Percentiles rank a stretch among this genome's conserved stretches.
Conservation (phyloP, 1,140 invertebrate genomes). For the Drosophila eugracilis region DNA sequence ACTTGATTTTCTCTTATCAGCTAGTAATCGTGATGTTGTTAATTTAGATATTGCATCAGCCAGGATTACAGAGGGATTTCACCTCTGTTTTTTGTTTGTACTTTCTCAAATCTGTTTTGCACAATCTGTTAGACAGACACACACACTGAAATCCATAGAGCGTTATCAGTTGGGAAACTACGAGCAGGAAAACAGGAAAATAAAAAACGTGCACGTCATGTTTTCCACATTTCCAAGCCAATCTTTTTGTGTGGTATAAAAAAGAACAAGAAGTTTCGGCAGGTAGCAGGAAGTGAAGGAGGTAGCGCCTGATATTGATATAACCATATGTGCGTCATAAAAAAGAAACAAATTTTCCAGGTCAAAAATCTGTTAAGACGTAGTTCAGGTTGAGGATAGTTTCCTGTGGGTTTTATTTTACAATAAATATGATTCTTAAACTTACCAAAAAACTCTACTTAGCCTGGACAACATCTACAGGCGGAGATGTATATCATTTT, state of each 20-base stretch:
- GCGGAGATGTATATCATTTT: no score
- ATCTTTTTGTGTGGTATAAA: constrained; percentile 18
- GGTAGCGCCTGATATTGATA: constrained; percentile 9
- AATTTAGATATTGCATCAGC: constrained; percentile 48
- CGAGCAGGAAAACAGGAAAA: constrained; percentile 32
- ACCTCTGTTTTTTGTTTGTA: neutral
- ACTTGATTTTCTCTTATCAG: constrained; percentile 27
- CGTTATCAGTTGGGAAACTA: constrained; percentile 43
- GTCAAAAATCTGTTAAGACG: neutral
- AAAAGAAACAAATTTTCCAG: constrained; percentile 1
- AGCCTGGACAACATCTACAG: no score
- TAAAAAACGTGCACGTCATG: constrained; percentile 46
- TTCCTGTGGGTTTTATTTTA: no score
- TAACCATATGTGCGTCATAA: constrained; percentile 23
- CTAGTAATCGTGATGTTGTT: constrained; percentile 12
- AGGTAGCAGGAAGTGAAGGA: constrained; percentile 5
- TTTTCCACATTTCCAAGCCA: constrained; percentile 24
- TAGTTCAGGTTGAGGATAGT: no score
- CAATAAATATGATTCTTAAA: neutral
- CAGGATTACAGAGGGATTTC: constrained; percentile 33
- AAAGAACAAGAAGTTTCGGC: constrained; percentile 1
- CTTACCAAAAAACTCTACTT: no score
- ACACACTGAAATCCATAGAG: neutral
- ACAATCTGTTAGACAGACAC: constrained; percentile 35
- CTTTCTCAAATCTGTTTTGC: constrained; percentile 23